phyloP scores from a whole-genome alignment of 1,140 invertebrate species.

The Drosophila bocki region DNA sequence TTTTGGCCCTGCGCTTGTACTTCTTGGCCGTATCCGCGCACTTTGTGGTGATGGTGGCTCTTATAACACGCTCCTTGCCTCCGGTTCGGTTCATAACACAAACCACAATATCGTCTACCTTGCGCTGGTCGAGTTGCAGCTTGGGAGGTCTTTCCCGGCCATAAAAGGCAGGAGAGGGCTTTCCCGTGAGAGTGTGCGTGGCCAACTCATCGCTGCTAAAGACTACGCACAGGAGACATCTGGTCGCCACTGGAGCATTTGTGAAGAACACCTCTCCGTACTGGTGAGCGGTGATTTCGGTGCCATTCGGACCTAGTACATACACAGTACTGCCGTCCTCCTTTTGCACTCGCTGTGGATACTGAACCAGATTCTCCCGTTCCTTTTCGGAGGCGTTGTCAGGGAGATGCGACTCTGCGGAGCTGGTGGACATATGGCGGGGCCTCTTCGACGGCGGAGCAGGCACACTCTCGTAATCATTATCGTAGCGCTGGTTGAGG shows the following conservation, averaged over 20 bases:
- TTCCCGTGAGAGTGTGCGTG: constrained; percentile 84
- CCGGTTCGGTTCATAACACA: constrained; percentile 70
- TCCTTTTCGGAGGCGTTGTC: constrained; percentile 12
- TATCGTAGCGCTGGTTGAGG: constrained; percentile 57
- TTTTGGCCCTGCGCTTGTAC: constrained; percentile 72
- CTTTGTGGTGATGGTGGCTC: constrained; percentile 86
- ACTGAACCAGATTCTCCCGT: constrained; percentile 5
- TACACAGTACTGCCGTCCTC: constrained; percentile 43
- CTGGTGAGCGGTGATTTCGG: constrained; percentile 60
- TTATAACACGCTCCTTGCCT: constrained; percentile 71
- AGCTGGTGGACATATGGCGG: constrained; percentile 51
- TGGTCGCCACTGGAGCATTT: constrained; percentile 74
- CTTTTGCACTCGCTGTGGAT: constrained; percentile 42
- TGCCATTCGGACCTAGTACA: constrained; percentile 79
- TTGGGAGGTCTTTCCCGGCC: constrained; percentile 70
- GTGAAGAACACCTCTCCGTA: constrained; percentile 77
- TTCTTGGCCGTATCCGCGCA: constrained; percentile 88
- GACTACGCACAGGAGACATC: constrained; percentile 71
- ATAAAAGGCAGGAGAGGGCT: constrained; percentile 83
- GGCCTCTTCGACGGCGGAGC: constrained; percentile 32
- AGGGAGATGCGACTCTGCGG: constrained; percentile 33
- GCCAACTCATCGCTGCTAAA: constrained; percentile 82
- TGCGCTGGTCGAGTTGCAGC: constrained; percentile 74
- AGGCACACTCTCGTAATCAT: constrained; percentile 28
- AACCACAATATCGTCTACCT: constrained; percentile 82